Evolutionary conservation across 2,113 vertebrate species (phyloP).

Genomic region (Mellivora capensis): DNA sequence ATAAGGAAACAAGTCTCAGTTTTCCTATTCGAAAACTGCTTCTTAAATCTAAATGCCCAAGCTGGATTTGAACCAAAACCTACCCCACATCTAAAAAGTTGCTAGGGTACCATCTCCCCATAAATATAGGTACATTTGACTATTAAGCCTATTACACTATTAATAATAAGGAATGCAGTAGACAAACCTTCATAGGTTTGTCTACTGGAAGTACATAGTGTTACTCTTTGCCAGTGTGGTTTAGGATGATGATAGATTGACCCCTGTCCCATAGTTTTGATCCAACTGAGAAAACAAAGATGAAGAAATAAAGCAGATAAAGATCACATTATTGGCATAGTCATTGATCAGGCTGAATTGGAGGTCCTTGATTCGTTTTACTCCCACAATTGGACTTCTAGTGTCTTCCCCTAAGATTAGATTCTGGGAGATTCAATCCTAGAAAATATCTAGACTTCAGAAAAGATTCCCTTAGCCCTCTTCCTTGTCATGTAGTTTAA

Average conservation of each 20-base stretch:
- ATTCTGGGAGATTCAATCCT: not conserved
- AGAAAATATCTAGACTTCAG: not conserved
- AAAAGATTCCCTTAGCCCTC: not conserved
- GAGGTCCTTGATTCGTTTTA: not conserved
- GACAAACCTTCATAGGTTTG: too few species aligned
- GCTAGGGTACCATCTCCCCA: not conserved
- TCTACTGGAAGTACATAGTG: not conserved
- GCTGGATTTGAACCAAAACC: not conserved
- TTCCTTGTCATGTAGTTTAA: not conserved
- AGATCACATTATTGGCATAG: not conserved
- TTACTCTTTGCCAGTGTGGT: not conserved
- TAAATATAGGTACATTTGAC: not conserved
- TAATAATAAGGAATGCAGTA: not conserved
- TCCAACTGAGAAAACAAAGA: not conserved
- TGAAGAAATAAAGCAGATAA: not conserved
- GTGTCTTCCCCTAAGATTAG: not conserved
- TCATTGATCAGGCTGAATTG: not conserved
- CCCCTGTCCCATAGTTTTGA: not conserved
- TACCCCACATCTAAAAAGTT: not conserved
- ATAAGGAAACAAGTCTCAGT: not conserved
- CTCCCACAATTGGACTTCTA: not conserved
- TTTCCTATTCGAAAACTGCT: not conserved
- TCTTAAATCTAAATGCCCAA: not conserved
- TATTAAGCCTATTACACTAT: not conserved
- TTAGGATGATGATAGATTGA: not conserved